Base-by-base conservation (phyloP, 2,797 vertebrate genomes). In the Rousettus madagascariensis region DNA sequence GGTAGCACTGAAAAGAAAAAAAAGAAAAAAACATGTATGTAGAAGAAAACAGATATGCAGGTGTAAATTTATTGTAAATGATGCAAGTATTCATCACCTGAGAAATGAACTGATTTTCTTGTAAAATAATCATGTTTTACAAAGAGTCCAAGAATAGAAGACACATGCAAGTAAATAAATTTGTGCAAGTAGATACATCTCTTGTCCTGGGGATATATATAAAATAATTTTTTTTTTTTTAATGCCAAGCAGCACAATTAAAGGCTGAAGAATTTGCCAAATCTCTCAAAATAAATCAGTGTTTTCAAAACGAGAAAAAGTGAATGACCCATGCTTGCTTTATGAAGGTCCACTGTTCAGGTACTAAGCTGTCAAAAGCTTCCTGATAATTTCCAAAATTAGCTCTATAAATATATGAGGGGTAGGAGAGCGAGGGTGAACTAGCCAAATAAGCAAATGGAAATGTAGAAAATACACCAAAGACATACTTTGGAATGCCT, bases 221-320 rank as follows among this genome's bases (percentile, higher is more conserved):
- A 59, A 55, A 91, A 79, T 19, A 83, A 79, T 46, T 16, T 66
- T 30, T 72, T 65, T 87, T 33, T 33, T 33, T 33, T 33, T 33
- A 33, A 80, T 86, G 69, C 55, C 61, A 90, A 77, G 36, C 51
- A 75, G 63, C 53, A 49, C 36, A 77, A 59, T 59, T 78, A 82
- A 92, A 94, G 49, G 65, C 80, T 96, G 53, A 78, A 77, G 75
- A 90, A 92, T 57, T 61, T 57, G 26, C 30, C 75, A 95, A 55
- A 57, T 86, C 69, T 93, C 75, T 72, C 28, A 63, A 53, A 82
- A 92, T 77, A 75, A 94, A 72, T 82, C 66, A 57, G 41, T 53
- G 26, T 77, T 91, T 71, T 77, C 28, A 91, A 94, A 72, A 22
- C 0, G 2, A 75, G 53, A 30, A 66, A 84, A 63, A 7, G 57